These are phyloP conservation scores for Turnix velox DNA, from an alignment of 2,113 vertebrate species.

Conservation along the genomic window DNA sequence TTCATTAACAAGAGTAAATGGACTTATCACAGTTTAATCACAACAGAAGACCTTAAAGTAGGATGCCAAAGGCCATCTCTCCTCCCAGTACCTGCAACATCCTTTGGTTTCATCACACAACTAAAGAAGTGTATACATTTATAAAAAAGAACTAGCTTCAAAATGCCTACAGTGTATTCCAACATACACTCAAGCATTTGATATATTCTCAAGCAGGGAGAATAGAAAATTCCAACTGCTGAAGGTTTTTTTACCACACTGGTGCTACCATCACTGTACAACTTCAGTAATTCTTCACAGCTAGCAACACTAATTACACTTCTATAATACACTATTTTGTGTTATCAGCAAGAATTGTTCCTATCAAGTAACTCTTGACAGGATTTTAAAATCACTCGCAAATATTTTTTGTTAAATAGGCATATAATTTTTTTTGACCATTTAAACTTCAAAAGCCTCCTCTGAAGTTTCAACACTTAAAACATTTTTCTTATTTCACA, in stretches of 20 bases:
- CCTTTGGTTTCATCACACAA: neutral
- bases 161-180: neutral
- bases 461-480: neutral
- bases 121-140: neutral
- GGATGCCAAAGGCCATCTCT: neutral
- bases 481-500: neutral
- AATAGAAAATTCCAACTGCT: neutral
- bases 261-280: neutral
- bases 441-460: neutral
- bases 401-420: neutral
- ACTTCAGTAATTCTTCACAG: neutral
- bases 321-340: neutral
- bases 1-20: neutral
- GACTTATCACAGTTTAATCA: neutral
- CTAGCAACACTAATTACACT: neutral
- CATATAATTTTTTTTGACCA: neutral
- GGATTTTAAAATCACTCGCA: neutral
- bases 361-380: neutral
- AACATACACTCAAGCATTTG: neutral
- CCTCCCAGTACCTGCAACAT: neutral
- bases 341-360: neutral
- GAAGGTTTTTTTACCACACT: neutral
- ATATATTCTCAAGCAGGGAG: neutral
- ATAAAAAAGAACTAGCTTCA: neutral
- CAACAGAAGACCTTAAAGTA: neutral